A percentile compares a stretch with the other conserved stretches of the same genome.
These are phyloP conservation scores for Setophaga petechia DNA, from an alignment of 2,113 vertebrate species.

Conservation along the genomic window DNA sequence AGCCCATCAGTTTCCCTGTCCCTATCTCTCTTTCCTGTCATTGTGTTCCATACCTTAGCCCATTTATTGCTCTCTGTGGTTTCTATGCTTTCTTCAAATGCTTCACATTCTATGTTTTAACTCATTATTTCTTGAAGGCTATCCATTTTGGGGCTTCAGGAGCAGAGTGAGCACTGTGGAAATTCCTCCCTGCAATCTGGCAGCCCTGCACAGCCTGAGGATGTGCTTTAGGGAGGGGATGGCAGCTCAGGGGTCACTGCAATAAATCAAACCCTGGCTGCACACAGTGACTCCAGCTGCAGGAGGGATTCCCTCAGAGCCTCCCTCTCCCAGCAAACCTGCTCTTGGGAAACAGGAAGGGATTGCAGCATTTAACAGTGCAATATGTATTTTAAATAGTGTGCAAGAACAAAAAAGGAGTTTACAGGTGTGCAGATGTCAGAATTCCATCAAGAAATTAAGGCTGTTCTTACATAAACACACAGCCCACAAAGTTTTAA, in stretches of 20 bases:
- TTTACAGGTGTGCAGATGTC: background rate
- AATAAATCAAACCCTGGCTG: background rate
- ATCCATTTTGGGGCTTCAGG: background rate
- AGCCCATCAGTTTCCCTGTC: too few species aligned
- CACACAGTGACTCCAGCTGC: background rate
- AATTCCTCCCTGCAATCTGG: background rate
- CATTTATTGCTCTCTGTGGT: too few species aligned
- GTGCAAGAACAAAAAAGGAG: background rate
- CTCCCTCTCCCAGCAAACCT: background rate
- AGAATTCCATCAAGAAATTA: background rate
- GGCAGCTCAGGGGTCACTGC: background rate
- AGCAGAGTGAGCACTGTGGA: background rate
- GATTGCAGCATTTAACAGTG: background rate
- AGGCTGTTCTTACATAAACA: background rate
- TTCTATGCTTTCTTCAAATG: too few species aligned
- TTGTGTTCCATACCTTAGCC: too few species aligned
- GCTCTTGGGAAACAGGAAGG: background rate
- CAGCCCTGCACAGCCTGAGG: background rate
- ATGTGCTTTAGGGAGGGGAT: background rate
- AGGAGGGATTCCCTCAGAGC: background rate
- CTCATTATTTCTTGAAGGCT: too few species aligned
- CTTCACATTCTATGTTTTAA: too few species aligned
- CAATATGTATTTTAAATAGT: background rate
- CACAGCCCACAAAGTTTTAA: background rate
- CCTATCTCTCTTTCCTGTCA: too few species aligned